Base-by-base conservation (phyloP, 2,113 vertebrate genomes). In the Corydoras sp. region DNA sequence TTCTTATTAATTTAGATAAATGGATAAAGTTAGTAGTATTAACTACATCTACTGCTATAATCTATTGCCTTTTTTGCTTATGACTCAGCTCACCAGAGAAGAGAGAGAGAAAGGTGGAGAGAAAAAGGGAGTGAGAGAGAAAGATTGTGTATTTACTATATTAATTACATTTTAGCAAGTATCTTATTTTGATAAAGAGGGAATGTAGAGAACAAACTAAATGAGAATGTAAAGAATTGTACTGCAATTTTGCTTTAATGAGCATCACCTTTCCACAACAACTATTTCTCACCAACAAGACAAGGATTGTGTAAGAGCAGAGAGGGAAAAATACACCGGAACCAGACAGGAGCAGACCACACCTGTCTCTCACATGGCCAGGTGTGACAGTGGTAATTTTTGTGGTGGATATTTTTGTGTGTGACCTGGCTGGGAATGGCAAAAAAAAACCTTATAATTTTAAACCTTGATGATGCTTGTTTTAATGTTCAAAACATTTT, bases 121-220 rank as follows among this genome's bases (percentile, higher is more conserved):
- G 35, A 43, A 2, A 43, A 43, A 43, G 35, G 35, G 7, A 43
- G 35, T 2, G 7, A 43, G 35, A 43, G 35, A 43, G 35, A 24
- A 24, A 43, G 35, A 43, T 43, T 43, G 35, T 43, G 35, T 43
- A 43, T 43, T 4, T 43, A 85, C 88, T 77, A 80, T 85, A 86
- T 88, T 89, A 89, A 90, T 91, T 88, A 90, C 86, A 85, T 88
- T 83, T 88, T 86, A 83, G 82, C 84, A 85, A 86, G 82, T 78
- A 84, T 84, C 83, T 53, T 76, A 71, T 81, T 69, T 58, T 73
- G 74, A 80, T 73, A 76, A 78, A 66, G 55, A 68, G 62, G 58
- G 67, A 18, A 59, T 65, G 69, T 59, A 68, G 64, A 69, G 13
- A 56, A 43, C 7, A 43, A 43, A 43, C 35, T 1, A 43, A 43